A percentile compares a stretch with the other conserved stretches of the same genome.
phyloP scores from a whole-genome alignment of 2,888 invertebrate genomes.

The Loripinus fragilis region DNA sequence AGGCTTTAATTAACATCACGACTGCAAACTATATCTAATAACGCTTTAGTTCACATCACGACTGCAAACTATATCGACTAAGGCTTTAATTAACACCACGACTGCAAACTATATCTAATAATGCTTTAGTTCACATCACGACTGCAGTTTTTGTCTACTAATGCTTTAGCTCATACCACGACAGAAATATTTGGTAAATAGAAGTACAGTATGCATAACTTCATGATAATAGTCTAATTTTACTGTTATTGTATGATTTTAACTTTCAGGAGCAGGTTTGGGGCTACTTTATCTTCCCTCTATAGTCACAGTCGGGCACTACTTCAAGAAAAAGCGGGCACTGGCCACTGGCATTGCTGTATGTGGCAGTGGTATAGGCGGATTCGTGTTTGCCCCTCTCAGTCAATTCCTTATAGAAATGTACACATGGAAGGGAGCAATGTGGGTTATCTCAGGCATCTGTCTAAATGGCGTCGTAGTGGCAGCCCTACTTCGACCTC shows the following conservation, averaged over 20 bases:
- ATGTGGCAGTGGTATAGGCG: constrained; percentile 98
- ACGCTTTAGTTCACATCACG: too few relatives aligned
- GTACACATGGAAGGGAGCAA: constrained; percentile 90
- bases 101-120: too few relatives aligned
- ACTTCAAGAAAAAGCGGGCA: constrained; percentile 97
- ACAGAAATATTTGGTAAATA: too few relatives aligned
- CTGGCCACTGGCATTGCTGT: constrained; percentile 95
- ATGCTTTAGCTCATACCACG: too few relatives aligned
- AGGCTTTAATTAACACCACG: too few relatives aligned
- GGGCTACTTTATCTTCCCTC: constrained; percentile 97
- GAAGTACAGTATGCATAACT: too few relatives aligned
- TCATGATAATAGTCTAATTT: too few relatives aligned
- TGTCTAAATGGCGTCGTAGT: constrained; percentile 90
- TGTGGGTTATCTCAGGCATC: constrained; percentile 92
- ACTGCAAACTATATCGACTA: too few relatives aligned
- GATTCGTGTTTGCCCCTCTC: constrained; percentile 92
- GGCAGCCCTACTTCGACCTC: constrained; percentile 92
- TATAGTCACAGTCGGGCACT: constrained; percentile 98
- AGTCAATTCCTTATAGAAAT: constrained; percentile 87
- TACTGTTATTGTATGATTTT: background rate
- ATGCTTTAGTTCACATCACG: too few relatives aligned
- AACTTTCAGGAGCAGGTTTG: constrained; percentile 91
- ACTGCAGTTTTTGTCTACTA: too few relatives aligned
- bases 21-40: too few relatives aligned
- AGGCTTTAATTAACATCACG: too few relatives aligned